phyloP scores from a whole-genome alignment of 2,888 invertebrate genomes.

The Erpobdella octoculata region DNA sequence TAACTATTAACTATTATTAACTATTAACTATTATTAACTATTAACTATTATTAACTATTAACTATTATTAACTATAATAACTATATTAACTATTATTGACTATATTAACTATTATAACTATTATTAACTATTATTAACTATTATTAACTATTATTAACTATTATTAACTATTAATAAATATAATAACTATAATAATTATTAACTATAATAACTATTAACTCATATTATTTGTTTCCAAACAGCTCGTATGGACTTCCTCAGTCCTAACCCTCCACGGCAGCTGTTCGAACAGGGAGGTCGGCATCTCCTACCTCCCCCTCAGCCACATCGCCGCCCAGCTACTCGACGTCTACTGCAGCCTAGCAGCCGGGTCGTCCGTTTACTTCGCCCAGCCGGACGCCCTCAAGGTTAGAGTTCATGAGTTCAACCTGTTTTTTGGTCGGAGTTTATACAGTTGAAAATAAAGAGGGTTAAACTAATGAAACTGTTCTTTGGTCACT shows the following conservation, averaged over 20 bases:
- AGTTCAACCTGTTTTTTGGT: neutral
- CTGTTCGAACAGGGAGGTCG: conserved; percentile 53
- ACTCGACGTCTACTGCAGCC: conserved; percentile 67
- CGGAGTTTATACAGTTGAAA: too few species aligned
- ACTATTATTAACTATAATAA: neutral
- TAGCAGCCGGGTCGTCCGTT: conserved; percentile 63
- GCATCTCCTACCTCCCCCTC: conserved; percentile 74
- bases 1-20: neutral
- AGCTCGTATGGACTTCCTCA: conserved; percentile 12
- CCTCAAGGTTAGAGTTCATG: conserved; percentile 58
- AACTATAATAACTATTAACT: neutral
- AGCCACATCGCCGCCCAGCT: conserved; percentile 87
- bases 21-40: neutral
- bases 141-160: neutral
- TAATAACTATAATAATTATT: neutral
- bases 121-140: neutral
- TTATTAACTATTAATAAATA: neutral
- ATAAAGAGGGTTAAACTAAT: too few species aligned
- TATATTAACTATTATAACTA: neutral
- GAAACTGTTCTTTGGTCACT: too few species aligned
- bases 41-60: neutral
- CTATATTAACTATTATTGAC: too few species aligned
- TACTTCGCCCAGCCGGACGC: conserved; percentile 87
- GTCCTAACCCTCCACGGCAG: neutral
- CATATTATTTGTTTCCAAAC: neutral